phyloP scores from a whole-genome alignment of 2,888 invertebrate species.

The Gastrophysa polygoni region DNA sequence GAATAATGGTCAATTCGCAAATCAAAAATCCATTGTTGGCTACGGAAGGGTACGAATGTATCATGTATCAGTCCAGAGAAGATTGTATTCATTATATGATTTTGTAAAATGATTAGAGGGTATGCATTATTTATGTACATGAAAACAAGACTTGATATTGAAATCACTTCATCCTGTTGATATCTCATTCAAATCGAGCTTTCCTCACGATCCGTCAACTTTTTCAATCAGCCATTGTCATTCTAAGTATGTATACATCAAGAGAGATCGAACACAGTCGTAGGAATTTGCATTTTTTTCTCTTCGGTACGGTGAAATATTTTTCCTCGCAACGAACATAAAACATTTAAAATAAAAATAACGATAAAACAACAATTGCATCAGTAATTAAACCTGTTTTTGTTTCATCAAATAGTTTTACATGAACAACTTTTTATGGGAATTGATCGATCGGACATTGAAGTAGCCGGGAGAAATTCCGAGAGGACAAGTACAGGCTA shows the following conservation, averaged over 20 bases:
- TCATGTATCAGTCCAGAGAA: no score
- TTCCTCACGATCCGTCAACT: slow-evolving; percentile 17
- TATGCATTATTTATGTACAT: no score
- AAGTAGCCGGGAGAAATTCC: slow-evolving; percentile 4
- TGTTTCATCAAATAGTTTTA: slow-evolving; percentile 37
- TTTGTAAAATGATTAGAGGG: no score
- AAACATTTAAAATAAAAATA: slow-evolving; percentile 33
- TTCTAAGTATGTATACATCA: slow-evolving; percentile 18
- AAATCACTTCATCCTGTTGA: neutral
- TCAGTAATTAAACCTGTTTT: slow-evolving; percentile 38
- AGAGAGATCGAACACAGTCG: slow-evolving; percentile 18
- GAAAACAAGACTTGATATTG: neutral
- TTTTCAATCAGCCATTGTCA: slow-evolving; percentile 13
- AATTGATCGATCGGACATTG: slow-evolving; percentile 21
- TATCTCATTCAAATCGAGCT: neutral
- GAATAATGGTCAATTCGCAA: no score
- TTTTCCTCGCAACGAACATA: slow-evolving; percentile 27
- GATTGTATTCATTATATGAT: no score
- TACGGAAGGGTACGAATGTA: no score
- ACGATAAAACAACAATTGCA: slow-evolving; percentile 35
- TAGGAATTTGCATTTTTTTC: slow-evolving; percentile 27
- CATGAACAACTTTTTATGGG: slow-evolving; percentile 32
- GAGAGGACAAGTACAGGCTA: neutral
- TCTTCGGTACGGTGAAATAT: slow-evolving; percentile 22
- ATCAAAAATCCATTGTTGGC: no score